Percentiles rank a stretch among this genome's conserved stretches.
These are phyloP conservation scores for Gila orcuttii DNA, from an alignment of 2,113 vertebrate genomes.

Conservation along the genomic window DNA sequence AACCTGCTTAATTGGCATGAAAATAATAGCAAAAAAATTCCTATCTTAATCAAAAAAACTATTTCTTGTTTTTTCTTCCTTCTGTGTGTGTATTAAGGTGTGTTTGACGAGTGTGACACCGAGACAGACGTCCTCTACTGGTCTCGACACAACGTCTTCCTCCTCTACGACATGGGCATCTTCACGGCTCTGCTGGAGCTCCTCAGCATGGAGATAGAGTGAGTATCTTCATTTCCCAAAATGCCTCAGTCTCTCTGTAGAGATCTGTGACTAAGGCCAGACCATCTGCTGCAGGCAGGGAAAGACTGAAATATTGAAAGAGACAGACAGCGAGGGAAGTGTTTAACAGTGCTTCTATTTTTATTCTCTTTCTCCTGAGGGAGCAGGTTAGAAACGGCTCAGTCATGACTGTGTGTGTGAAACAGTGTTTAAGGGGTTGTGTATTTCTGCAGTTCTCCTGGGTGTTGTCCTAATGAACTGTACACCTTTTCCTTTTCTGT, in stretches of 20 bases:
- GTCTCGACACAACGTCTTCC: slow-evolving; percentile 93
- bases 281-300: neutral
- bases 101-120: slow-evolving; percentile 89
- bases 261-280: neutral
- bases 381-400: slow-evolving; percentile 46
- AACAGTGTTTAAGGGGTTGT: slow-evolving; percentile 10
- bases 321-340: slow-evolving; percentile 22
- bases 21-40: neutral
- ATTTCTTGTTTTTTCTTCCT: neutral
- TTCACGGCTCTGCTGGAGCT: slow-evolving; percentile 94
- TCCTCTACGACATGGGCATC: slow-evolving; percentile 93
- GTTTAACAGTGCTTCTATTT: slow-evolving; percentile 48
- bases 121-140: slow-evolving; percentile 88
- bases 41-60: too few relatives aligned
- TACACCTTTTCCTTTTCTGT: slow-evolving; percentile 5
- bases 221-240: slow-evolving; percentile 59
- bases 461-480: neutral
- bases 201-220: slow-evolving; percentile 98
- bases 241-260: neutral
- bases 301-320: neutral
- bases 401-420: slow-evolving; percentile 43
- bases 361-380: slow-evolving; percentile 39
- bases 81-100: slow-evolving; percentile 71
- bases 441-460: slow-evolving; percentile 15
- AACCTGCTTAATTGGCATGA: neutral